phyloP scores from a whole-genome alignment of 2,113 vertebrate genomes.

The Ceyx cyanopectus region DNA sequence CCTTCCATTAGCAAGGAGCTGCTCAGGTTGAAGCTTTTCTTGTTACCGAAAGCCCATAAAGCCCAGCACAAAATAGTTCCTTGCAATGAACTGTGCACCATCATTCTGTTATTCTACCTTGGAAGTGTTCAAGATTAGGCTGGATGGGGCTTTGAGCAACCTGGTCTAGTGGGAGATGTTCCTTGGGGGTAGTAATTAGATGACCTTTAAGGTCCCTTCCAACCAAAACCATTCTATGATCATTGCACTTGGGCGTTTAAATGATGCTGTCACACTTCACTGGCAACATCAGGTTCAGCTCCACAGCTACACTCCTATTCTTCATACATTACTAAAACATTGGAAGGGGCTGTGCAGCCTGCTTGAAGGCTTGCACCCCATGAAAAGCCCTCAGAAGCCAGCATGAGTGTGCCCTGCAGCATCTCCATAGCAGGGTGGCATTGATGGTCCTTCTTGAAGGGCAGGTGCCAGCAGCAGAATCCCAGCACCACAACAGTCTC shows the following conservation, averaged over 20 bases:
- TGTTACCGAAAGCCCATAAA: neutral
- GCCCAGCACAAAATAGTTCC: neutral
- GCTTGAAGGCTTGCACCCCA: neutral
- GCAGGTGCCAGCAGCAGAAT: neutral
- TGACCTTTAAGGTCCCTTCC: neutral
- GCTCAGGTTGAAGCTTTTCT: neutral
- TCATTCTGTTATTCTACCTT: neutral
- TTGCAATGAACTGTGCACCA: neutral
- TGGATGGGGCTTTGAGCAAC: neutral
- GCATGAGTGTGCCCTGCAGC: neutral
- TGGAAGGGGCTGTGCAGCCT: neutral
- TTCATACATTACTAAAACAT: neutral
- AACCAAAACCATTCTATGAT: neutral
- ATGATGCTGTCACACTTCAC: neutral
- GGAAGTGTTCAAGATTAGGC: neutral
- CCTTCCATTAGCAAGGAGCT: neutral
- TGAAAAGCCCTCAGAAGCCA: neutral
- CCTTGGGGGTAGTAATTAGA: neutral
- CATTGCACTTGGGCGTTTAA: neutral
- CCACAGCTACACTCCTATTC: neutral
- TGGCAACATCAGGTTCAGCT: neutral
- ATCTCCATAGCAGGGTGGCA: neutral
- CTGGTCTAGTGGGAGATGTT: no score
- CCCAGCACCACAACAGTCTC: neutral
- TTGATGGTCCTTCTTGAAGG: neutral